phyloP scores from a whole-genome alignment of 2,888 invertebrate genomes.

The Orthosia cruda region DNA sequence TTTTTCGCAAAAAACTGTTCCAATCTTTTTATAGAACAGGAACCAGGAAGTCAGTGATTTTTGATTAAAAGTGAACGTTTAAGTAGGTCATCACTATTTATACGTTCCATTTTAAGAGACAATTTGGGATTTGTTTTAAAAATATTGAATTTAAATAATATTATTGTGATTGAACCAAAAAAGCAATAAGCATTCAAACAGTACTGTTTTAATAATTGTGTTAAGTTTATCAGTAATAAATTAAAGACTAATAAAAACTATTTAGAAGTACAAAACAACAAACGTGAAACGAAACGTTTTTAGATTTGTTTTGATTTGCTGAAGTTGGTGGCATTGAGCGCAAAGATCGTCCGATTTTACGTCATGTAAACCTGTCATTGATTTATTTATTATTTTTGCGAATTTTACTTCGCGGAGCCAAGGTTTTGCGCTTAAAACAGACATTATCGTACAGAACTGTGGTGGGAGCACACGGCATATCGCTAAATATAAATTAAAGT shows the following conservation, averaged over 20 bases:
- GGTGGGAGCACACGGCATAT: not conserved
- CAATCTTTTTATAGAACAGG: not conserved
- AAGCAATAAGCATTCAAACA: not conserved
- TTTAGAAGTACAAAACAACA: not conserved
- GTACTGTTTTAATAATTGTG: not conserved
- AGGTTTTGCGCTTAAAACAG: conserved; percentile 49
- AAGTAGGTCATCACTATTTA: not conserved
- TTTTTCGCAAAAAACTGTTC: not conserved
- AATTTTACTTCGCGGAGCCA: conserved; percentile 62
- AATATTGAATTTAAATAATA: not conserved
- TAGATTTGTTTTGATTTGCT: conserved; percentile 77
- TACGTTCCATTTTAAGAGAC: not conserved
- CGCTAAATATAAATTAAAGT: not conserved
- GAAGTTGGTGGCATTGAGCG: conserved; percentile 74
- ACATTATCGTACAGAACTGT: conserved; percentile 27
- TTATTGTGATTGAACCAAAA: not conserved
- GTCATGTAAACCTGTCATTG: conserved; percentile 82
- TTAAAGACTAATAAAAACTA: not conserved
- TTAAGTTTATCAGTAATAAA: not conserved
- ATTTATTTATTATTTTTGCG: conserved; percentile 79
- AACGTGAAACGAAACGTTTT: conserved; percentile 56
- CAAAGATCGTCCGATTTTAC: conserved; percentile 85
- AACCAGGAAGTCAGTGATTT: conserved; percentile 8
- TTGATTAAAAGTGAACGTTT: not conserved
- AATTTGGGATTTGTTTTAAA: not conserved